Base-by-base conservation (phyloP, 2,888 invertebrate genomes). In the Cyaniris semiargus region DNA sequence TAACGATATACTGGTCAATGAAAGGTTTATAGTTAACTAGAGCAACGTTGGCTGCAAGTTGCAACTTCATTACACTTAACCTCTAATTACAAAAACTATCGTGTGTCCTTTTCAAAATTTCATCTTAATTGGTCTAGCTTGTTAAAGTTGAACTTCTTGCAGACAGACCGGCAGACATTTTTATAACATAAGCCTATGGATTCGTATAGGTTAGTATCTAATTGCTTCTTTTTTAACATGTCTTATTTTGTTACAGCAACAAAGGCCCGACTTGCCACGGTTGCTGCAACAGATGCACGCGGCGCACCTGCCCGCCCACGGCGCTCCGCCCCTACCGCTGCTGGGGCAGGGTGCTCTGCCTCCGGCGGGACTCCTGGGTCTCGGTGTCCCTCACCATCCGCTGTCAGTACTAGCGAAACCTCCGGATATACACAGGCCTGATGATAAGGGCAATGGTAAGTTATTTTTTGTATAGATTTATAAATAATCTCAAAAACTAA, bases 261-360 rank as follows among this genome's bases (percentile, higher is more conserved):
- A 97, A 94, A 95, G 97, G 91, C 97, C 97, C 78, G 97, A 97
- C 89, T 93, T 97, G 84, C 97, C 97, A 53, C 95, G 97, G 89
- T 90, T 97, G 81, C 94, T 98, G 90, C 98, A 98, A 93, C 98
- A 98, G 93, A 98, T 98, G 97, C 98, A 98, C 89, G 98, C 97
- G 56, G 98, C 98, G 84, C 98, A 97, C 91, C 87, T 95, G 79
- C 96, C 97, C 82, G 95, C 96, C 78, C 96, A 96, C 79, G 96
- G 96, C 72, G 96, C 97, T 76, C 96, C 96, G 70, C 96, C 96
- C 74, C 96, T 97, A 85, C 95, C 91, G 76, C 90, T 91, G 79
- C 90, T 90, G 79, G 94, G 91, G 79, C 95, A 92, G 84, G 95
- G 90, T 70, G 93, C 90, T 81, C 88, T 91, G 81, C 94, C 91